Percentiles rank a stretch among this genome's conserved stretches.
These are phyloP conservation scores for Rhynchotus rufescens DNA, from an alignment of 2,797 vertebrate species.

Conservation along the genomic window DNA sequence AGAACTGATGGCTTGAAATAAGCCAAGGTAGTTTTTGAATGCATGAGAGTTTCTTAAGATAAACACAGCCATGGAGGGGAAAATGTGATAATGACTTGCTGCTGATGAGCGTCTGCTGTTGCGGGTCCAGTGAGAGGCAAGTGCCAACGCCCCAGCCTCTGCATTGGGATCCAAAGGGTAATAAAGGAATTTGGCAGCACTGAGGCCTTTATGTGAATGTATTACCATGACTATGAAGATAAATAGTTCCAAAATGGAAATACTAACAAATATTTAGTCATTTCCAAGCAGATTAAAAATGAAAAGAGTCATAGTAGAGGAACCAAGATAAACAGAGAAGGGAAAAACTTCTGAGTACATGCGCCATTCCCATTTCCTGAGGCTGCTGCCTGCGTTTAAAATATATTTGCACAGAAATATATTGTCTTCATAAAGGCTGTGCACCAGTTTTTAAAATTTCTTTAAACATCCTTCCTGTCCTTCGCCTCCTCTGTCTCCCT, in stretches of 20 bases:
- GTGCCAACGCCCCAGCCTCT: slow-evolving; percentile 55
- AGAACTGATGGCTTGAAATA: slow-evolving; percentile 47
- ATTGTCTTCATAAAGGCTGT: background rate
- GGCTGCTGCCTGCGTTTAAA: slow-evolving; percentile 26
- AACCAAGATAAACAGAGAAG: slow-evolving; percentile 59
- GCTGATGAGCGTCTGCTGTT: slow-evolving; percentile 66
- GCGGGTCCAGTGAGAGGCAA: slow-evolving; percentile 6
- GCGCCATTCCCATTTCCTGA: slow-evolving; percentile 18
- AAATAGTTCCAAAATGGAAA: slow-evolving; percentile 75
- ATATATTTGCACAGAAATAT: background rate
- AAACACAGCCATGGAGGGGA: slow-evolving; percentile 59
- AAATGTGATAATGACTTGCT: slow-evolving; percentile 78
- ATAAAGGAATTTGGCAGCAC: slow-evolving; percentile 58
- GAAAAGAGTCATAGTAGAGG: slow-evolving; percentile 33
- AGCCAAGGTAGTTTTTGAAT: slow-evolving; percentile 61
- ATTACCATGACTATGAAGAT: slow-evolving; percentile 71
- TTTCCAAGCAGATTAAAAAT: slow-evolving; percentile 72
- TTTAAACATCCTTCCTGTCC: slow-evolving; percentile 16
- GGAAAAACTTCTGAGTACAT: slow-evolving; percentile 2
- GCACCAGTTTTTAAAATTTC: slow-evolving; percentile 7
- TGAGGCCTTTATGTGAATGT: slow-evolving; percentile 56
- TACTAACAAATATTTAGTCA: slow-evolving; percentile 73
- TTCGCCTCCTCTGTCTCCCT: background rate
- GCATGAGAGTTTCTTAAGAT: slow-evolving; percentile 71
- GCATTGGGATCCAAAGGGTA: slow-evolving; percentile 42